These are phyloP conservation scores for Protomyctophum bolini DNA, from an alignment of 2,113 vertebrate species.

Conservation along the genomic window DNA sequence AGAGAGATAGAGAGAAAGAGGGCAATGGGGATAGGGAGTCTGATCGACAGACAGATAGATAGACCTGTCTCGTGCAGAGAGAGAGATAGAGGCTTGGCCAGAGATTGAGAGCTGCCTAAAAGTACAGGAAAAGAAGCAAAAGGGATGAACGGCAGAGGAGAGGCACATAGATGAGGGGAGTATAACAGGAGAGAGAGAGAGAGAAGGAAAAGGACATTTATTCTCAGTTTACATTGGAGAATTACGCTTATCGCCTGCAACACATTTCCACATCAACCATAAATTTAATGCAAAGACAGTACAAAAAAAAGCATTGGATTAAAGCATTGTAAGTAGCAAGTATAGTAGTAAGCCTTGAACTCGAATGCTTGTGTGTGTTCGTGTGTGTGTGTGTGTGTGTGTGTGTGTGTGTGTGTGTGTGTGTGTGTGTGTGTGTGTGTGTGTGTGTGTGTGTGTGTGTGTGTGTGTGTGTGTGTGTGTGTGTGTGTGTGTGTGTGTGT, in stretches of 20 bases:
- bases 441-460: background rate
- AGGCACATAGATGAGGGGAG: background rate
- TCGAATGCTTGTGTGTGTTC: constrained; percentile 1
- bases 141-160: background rate
- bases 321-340: constrained; percentile 49
- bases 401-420: constrained; percentile 3
- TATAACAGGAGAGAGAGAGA: constrained; percentile 13
- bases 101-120: background rate
- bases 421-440: background rate
- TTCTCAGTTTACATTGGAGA: constrained; percentile 44
- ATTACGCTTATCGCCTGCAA: constrained; percentile 32
- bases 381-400: constrained; percentile 18
- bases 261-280: constrained; percentile 43
- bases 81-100: background rate
- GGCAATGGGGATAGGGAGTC: background rate
- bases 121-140: background rate
- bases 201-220: constrained; percentile 10
- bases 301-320: constrained; percentile 31
- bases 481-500: constrained; percentile 19
- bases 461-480: too few relatives aligned
- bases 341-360: too few relatives aligned
- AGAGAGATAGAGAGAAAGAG: background rate
- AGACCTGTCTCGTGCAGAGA: background rate
- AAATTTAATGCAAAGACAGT: constrained; percentile 35
- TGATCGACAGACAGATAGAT: background rate